A percentile compares a stretch with the other conserved stretches of the same genome.
Evolutionary conservation across 2,888 invertebrate species (phyloP).

Genomic region (Cyrtodaria siliqua): DNA sequence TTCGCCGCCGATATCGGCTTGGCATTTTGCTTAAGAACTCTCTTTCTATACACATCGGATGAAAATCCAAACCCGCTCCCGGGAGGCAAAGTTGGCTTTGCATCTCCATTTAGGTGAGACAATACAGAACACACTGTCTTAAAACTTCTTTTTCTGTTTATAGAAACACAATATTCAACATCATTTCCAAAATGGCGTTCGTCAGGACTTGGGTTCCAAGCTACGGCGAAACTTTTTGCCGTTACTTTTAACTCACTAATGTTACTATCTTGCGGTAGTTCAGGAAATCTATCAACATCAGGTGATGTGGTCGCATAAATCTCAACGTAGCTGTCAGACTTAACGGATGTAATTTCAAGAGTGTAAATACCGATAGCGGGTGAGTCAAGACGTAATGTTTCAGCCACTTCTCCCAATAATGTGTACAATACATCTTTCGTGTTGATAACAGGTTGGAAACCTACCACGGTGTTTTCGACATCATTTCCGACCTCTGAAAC

Average conservation of each 20-base stretch:
- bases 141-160: constrained; percentile 85
- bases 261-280: constrained; percentile 54
- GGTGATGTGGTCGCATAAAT: constrained; percentile 77
- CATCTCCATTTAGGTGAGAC: constrained; percentile 84
- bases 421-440: constrained; percentile 71
- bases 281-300: constrained; percentile 64
- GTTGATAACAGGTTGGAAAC: constrained; percentile 41
- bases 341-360: constrained; percentile 73
- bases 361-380: constrained; percentile 74
- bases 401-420: constrained; percentile 61
- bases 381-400: constrained; percentile 63
- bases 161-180: constrained; percentile 87
- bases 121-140: constrained; percentile 87
- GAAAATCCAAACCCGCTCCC: constrained; percentile 81
- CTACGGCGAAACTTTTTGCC: constrained; percentile 55
- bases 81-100: constrained; percentile 77
- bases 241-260: constrained; percentile 49
- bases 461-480: constrained; percentile 44
- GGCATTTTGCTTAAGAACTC: constrained; percentile 62
- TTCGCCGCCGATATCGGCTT: constrained; percentile 70
- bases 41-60: constrained; percentile 73
- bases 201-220: constrained; percentile 69
- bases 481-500: constrained; percentile 49
- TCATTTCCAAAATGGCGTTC: constrained; percentile 67
- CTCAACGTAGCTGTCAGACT: constrained; percentile 77